Conservation (phyloP, 1,140 invertebrate genomes). For the Dysdera silvatica region DNA sequence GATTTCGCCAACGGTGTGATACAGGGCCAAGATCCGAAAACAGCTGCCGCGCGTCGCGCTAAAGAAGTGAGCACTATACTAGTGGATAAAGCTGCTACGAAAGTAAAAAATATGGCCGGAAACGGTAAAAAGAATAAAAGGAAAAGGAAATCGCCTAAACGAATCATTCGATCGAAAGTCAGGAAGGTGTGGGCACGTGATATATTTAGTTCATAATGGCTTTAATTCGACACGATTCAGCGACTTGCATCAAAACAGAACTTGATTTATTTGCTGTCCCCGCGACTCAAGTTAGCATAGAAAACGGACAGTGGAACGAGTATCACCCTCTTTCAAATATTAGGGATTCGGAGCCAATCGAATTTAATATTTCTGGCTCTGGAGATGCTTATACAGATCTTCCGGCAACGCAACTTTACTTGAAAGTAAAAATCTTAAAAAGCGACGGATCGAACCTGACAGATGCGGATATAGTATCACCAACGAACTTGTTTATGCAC, state of each 20-base stretch:
- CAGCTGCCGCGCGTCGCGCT: not conserved
- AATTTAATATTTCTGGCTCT: too few relatives aligned
- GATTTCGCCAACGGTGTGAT: not conserved
- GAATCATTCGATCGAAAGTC: not conserved
- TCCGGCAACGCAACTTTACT: not conserved
- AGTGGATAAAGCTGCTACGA: not conserved
- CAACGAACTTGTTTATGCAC: too few relatives aligned
- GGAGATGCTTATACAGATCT: too few relatives aligned
- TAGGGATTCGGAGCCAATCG: too few relatives aligned
- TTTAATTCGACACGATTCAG: not conserved
- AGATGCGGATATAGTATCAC: too few relatives aligned
- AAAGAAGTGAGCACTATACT: not conserved
- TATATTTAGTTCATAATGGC: not conserved
- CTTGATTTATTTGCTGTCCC: not conserved
- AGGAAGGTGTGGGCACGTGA: not conserved
- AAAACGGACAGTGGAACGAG: too few relatives aligned
- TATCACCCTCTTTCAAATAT: too few relatives aligned
- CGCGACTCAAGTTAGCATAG: not conserved
- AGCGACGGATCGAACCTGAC: too few relatives aligned
- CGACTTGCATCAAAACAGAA: not conserved
- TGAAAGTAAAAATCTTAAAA: slow-evolving; percentile 4
- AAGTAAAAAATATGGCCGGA: not conserved
- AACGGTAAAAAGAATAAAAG: not conserved
- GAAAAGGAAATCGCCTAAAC: not conserved
- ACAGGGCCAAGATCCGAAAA: not conserved